Conservation (phyloP, 2,113 vertebrate genomes). For the Podarcis raffonei region DNA sequence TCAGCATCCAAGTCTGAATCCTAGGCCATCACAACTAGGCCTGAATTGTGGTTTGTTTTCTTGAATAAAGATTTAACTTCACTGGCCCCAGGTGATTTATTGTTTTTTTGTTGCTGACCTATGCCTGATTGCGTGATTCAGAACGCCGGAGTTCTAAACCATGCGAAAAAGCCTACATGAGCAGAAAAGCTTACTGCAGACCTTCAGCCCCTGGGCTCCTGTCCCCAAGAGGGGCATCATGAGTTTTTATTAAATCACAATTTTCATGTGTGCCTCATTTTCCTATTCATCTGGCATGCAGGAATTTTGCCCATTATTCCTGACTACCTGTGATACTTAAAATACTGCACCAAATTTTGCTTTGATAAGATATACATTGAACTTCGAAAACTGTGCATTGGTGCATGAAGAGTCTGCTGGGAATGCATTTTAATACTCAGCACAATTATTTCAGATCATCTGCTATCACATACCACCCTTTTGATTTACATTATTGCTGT, state of each 20-base stretch:
- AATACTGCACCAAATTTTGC: neutral
- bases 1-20: too few relatives aligned
- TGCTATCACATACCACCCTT: neutral
- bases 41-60: too few relatives aligned
- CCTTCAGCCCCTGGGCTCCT: neutral
- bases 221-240: neutral
- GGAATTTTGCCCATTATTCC: neutral
- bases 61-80: too few relatives aligned
- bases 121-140: too few relatives aligned
- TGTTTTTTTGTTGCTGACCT: too few relatives aligned
- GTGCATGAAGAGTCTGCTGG: neutral
- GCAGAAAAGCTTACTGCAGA: too few relatives aligned
- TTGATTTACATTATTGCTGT: neutral
- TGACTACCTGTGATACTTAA: neutral
- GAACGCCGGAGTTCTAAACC: too few relatives aligned
- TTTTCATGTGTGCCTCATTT: neutral
- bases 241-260: neutral
- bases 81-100: too few relatives aligned
- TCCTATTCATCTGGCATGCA: neutral
- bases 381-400: neutral
- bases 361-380: neutral
- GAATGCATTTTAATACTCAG: neutral
- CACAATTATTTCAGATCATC: neutral
- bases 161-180: too few relatives aligned
- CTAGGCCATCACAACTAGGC: too few relatives aligned